A percentile compares a stretch with the other conserved stretches of the same genome.
Conservation (phyloP, 2,888 invertebrate species). For the Hemistola chrysoprasaria region DNA sequence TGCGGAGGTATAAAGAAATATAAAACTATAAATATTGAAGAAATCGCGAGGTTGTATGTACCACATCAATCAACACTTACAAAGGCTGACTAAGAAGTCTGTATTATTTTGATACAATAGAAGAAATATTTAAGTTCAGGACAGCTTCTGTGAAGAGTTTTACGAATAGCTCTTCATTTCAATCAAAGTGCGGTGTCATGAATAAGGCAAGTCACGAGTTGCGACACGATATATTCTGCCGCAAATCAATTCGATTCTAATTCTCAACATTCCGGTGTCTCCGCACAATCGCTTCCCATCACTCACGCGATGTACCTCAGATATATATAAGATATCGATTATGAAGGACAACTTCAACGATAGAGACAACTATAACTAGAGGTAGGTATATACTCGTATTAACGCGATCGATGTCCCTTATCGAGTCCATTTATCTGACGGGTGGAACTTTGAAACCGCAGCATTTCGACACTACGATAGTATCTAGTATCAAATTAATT, state of each 20-base stretch:
- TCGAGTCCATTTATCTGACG: conserved; percentile 58
- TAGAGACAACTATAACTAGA: too few species aligned
- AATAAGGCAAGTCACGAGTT: conserved; percentile 43
- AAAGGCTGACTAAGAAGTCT: conserved; percentile 20
- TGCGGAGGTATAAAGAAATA: conserved; percentile 11
- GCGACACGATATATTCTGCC: conserved; percentile 38
- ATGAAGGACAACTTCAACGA: conserved; percentile 35
- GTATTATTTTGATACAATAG: conserved; percentile 18
- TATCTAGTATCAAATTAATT: conserved; percentile 64
- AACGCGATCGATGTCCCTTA: conserved; percentile 49
- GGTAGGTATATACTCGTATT: conserved; percentile 35
- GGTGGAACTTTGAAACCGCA: conserved; percentile 49
- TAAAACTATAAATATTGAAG: conserved; percentile 23
- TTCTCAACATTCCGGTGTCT: conserved; percentile 21
- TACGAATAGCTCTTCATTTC: conserved; percentile 29
- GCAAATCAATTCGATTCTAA: conserved; percentile 34
- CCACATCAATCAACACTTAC: conserved; percentile 37
- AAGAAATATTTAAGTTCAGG: conserved; percentile 22
- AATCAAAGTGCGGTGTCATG: conserved; percentile 39
- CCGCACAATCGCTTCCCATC: conserved; percentile 20
- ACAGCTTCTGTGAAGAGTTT: conserved; percentile 17
- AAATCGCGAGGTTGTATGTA: conserved; percentile 34
- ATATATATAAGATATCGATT: conserved; percentile 37
- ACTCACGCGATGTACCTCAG: conserved; percentile 21
- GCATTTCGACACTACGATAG: conserved; percentile 56